These are phyloP conservation scores for Agriotes lineatus DNA, from an alignment of 2,888 invertebrate species.

Conservation along the genomic window DNA sequence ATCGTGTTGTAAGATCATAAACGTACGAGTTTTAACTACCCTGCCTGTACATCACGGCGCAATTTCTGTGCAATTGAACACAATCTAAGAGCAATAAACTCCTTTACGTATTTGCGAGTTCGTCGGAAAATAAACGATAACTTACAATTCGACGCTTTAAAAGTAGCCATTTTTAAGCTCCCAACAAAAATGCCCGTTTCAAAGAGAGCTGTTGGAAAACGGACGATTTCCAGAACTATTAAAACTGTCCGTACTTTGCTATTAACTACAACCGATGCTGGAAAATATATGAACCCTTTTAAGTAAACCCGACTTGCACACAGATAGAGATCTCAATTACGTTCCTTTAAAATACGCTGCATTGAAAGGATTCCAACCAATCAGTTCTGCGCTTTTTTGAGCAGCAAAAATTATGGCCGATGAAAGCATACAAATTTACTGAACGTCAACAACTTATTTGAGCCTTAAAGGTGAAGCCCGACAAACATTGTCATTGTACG, in stretches of 20 bases:
- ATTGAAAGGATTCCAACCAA: too few relatives aligned
- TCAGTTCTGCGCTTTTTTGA: too few relatives aligned
- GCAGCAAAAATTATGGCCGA: too few relatives aligned
- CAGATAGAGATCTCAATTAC: neutral
- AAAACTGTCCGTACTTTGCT: constrained; percentile 1
- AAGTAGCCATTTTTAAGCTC: neutral
- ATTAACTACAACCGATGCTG: constrained; percentile 1
- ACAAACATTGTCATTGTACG: too few relatives aligned
- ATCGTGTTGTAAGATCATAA: constrained; percentile 26
- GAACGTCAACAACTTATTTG: too few relatives aligned
- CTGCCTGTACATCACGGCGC: constrained; percentile 27
- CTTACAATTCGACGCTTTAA: constrained; percentile 35
- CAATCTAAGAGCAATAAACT: constrained; percentile 32
- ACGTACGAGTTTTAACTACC: constrained; percentile 28
- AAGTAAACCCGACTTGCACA: neutral
- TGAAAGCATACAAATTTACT: too few relatives aligned
- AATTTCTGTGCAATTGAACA: constrained; percentile 46
- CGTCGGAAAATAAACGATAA: constrained; percentile 33
- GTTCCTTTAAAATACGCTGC: too few relatives aligned
- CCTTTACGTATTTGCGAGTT: constrained; percentile 13
- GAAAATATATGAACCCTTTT: constrained; percentile 2
- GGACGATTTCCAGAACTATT: constrained; percentile 22
- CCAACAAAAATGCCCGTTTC: neutral
- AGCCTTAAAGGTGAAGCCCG: too few relatives aligned
- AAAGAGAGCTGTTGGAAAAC: constrained; percentile 2